phyloP scores from a whole-genome alignment of 2,888 invertebrate genomes.

The Metellina segmentata region DNA sequence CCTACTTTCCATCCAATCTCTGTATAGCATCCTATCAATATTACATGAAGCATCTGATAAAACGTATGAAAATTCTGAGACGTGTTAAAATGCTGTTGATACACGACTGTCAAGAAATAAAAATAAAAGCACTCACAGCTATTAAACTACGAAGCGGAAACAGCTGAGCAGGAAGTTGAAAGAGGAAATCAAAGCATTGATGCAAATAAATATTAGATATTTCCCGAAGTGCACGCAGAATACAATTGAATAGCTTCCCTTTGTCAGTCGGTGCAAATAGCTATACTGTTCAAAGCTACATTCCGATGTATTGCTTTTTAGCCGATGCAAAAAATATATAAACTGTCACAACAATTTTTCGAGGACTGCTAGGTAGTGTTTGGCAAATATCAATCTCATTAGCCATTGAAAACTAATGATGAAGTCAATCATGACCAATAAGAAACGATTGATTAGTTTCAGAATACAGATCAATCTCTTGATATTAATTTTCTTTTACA shows the following conservation, averaged over 20 bases:
- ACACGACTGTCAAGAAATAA: not conserved
- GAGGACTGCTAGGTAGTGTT: too few species aligned
- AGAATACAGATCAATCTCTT: too few species aligned
- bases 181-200: slow-evolving; percentile 41
- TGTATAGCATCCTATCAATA: not conserved
- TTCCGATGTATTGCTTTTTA: not conserved
- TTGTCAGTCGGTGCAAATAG: not conserved
- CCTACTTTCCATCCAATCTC: not conserved
- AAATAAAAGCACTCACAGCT: not conserved
- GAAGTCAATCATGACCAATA: not conserved
- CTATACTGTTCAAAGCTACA: not conserved
- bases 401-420: not conserved
- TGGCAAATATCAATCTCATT: not conserved
- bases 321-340: not conserved
- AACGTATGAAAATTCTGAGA: not conserved
- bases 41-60: too few species aligned
- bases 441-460: too few species aligned
- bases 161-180: slow-evolving; percentile 50
- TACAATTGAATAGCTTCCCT: not conserved
- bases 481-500: too few species aligned
- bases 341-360: too few species aligned
- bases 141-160: slow-evolving; percentile 1
- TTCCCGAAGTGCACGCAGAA: not conserved
- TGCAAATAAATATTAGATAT: slow-evolving; percentile 36
- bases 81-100: not conserved